Percentiles rank a stretch among this genome's conserved stretches.
phyloP scores from a whole-genome alignment of 23 tunicate species.

The Phallusia fumigata region DNA sequence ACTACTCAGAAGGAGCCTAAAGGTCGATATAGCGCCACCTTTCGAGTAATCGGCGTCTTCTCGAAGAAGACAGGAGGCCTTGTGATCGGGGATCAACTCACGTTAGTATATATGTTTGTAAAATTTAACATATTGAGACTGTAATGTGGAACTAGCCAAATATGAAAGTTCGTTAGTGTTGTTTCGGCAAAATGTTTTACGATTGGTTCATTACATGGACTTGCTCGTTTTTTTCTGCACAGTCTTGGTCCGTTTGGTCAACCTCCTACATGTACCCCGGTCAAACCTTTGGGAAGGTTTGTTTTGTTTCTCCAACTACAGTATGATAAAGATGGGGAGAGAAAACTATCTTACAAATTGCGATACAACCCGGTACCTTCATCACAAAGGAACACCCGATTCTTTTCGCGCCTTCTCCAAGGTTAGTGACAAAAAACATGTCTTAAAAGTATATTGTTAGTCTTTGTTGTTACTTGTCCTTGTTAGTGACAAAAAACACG shows the following conservation, averaged over 20 bases:
- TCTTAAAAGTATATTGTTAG: background rate
- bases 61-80: slow-evolving; percentile 13
- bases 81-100: slow-evolving; percentile 10
- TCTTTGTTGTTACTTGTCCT: too few relatives aligned
- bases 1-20: background rate
- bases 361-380: slow-evolving; percentile 29
- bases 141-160: too few relatives aligned
- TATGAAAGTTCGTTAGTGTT: too few relatives aligned
- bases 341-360: background rate
- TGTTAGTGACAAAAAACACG: too few relatives aligned
- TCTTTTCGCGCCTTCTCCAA: slow-evolving; percentile 11
- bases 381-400: slow-evolving; percentile 10
- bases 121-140: background rate
- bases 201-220: too few relatives aligned
- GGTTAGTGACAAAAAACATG: background rate
- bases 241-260: slow-evolving; percentile 31
- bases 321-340: background rate
- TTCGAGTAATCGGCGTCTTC: slow-evolving; percentile 20
- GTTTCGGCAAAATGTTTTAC: too few relatives aligned
- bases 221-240: background rate
- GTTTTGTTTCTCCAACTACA: slow-evolving; percentile 14
- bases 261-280: slow-evolving; percentile 21
- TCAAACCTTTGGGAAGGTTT: background rate
- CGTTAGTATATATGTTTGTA: background rate
- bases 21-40: slow-evolving; percentile 16